Evolutionary conservation across 2,797 vertebrate species (phyloP).

Genomic region (Cetoscarus ocellatus): DNA sequence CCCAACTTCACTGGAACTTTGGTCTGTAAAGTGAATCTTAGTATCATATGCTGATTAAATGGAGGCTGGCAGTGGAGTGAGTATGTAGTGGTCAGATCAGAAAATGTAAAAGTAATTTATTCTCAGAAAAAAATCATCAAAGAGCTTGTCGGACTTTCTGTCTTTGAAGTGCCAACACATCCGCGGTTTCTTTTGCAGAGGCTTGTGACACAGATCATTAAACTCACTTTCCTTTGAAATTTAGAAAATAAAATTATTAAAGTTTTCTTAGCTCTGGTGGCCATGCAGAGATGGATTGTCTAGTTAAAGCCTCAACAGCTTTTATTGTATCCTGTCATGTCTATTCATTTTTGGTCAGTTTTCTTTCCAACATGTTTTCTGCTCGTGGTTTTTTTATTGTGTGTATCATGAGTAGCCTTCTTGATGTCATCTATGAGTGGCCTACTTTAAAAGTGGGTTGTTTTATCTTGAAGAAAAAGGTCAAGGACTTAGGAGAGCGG

Average conservation of each 20-base stretch:
- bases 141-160: conserved; percentile 45
- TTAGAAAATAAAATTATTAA: conserved; percentile 62
- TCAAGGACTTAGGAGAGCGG: conserved; percentile 41
- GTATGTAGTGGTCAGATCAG: conserved; percentile 52
- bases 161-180: conserved; percentile 43
- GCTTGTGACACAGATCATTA: conserved; percentile 70
- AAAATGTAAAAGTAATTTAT: conserved; percentile 52
- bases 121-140: conserved; percentile 59
- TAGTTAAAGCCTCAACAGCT: conserved; percentile 59
- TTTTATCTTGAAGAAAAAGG: conserved; percentile 40
- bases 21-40: conserved; percentile 21
- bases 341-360: conserved; percentile 53
- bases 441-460: conserved; percentile 53
- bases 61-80: conserved; percentile 31
- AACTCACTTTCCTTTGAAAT: conserved; percentile 67
- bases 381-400: conserved; percentile 46
- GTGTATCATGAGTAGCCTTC: conserved; percentile 45
- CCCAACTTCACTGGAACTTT: no score
- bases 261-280: conserved; percentile 62
- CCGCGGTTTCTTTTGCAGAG: conserved; percentile 60
- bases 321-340: conserved; percentile 68
- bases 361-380: conserved; percentile 47
- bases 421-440: conserved; percentile 45
- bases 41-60: conserved; percentile 44
- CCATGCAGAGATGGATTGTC: conserved; percentile 54